These are phyloP conservation scores for Microctenopoma stevenorrisi DNA, from an alignment of 2,797 vertebrate genomes.

Conservation along the genomic window DNA sequence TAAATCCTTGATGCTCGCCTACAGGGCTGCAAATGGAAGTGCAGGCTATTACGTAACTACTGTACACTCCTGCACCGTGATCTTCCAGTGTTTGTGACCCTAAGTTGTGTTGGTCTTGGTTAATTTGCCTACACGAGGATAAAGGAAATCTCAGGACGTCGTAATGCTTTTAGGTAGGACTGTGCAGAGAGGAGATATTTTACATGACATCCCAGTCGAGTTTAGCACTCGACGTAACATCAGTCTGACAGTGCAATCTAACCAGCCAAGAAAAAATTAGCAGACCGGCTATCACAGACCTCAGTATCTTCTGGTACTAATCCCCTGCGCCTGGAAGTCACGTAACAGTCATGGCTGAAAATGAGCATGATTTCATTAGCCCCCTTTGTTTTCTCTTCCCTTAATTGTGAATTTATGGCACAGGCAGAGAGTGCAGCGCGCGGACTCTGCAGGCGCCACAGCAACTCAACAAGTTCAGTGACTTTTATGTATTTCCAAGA, in stretches of 20 bases:
- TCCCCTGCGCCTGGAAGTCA: background rate
- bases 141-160: constrained; percentile 21
- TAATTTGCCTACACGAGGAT: background rate
- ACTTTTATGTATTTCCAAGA: constrained; percentile 73
- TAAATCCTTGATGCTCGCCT: too few relatives aligned
- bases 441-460: constrained; percentile 48
- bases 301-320: constrained; percentile 18
- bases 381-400: constrained; percentile 22
- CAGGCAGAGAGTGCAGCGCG: constrained; percentile 22
- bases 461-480: constrained; percentile 55
- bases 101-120: background rate
- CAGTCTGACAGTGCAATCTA: background rate
- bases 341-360: background rate
- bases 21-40: too few relatives aligned
- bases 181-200: too few relatives aligned
- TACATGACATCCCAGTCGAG: background rate
- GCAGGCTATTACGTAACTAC: too few relatives aligned
- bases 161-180: constrained; percentile 6
- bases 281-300: background rate
- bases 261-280: background rate
- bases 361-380: constrained; percentile 24
- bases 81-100: background rate
- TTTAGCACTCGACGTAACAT: background rate
- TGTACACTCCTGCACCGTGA: too few relatives aligned
- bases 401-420: constrained; percentile 38